phyloP scores from a whole-genome alignment of 2,797 vertebrate genomes.

The Anableps anableps region DNA sequence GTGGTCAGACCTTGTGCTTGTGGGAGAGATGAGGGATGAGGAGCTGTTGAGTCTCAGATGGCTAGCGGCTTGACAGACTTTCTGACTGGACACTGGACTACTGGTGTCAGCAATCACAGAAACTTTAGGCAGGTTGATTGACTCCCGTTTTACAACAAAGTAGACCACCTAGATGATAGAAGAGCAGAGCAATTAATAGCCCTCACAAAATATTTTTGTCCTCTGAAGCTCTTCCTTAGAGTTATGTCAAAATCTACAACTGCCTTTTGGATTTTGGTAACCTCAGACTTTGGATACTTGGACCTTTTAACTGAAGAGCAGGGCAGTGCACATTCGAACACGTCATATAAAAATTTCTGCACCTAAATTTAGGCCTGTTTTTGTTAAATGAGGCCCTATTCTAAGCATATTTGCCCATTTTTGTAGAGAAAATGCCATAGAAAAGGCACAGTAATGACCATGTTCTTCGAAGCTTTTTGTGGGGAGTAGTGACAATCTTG shows the following conservation, averaged over 20 bases:
- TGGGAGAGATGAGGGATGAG: constrained; percentile 70
- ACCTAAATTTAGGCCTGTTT: neutral
- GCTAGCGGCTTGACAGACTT: constrained; percentile 30
- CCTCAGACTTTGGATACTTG: no score
- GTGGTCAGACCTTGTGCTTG: constrained; percentile 55
- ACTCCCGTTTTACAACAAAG: constrained; percentile 82
- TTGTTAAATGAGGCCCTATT: neutral
- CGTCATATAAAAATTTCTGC: neutral
- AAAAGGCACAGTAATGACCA: neutral
- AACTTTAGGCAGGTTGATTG: constrained; percentile 37
- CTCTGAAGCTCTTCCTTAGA: no score
- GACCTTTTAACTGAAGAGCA: no score
- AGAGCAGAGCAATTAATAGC: neutral
- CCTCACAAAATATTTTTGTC: neutral
- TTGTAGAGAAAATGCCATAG: neutral
- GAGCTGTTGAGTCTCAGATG: constrained; percentile 65
- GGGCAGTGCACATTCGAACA: neutral
- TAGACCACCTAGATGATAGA: constrained; percentile 76
- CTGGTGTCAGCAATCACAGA: constrained; percentile 54
- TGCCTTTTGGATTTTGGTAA: no score
- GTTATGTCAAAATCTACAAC: no score
- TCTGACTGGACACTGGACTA: constrained; percentile 48
- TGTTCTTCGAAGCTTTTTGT: neutral
- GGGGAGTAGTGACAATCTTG: neutral
- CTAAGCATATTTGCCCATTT: neutral